Percentiles rank a stretch among this genome's conserved stretches.
Conservation (phyloP, 2,888 invertebrate genomes). For the Xestia rhomboidea region DNA sequence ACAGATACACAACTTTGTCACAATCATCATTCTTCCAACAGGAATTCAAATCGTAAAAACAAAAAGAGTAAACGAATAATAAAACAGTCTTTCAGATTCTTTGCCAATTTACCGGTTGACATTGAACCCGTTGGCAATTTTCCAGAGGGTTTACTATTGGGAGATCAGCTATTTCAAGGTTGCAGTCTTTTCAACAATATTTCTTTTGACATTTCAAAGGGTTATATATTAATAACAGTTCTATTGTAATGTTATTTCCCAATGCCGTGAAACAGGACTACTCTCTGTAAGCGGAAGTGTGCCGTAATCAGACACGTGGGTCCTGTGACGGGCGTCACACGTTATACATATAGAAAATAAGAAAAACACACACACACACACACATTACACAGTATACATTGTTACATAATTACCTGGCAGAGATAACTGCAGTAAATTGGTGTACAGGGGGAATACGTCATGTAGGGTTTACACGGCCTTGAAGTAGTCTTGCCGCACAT, state of each 20-base stretch:
- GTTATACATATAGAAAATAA: too few species aligned
- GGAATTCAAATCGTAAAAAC: background rate
- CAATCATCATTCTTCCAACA: background rate
- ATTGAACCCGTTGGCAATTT: slow-evolving; percentile 7
- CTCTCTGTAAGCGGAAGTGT: background rate
- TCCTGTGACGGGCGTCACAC: background rate
- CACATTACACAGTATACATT: too few species aligned
- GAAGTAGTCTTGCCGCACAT: slow-evolving; percentile 70
- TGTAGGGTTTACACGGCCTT: slow-evolving; percentile 68
- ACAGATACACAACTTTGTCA: background rate
- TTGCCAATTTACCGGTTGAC: slow-evolving; percentile 13
- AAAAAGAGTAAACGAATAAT: background rate
- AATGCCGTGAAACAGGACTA: background rate
- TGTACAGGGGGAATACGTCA: slow-evolving; percentile 28
- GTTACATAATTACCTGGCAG: slow-evolving; percentile 73
- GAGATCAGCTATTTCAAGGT: background rate
- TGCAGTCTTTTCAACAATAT: background rate
- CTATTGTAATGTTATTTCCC: background rate
- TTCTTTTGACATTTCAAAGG: background rate
- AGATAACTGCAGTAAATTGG: slow-evolving; percentile 72
- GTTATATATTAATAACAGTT: background rate
- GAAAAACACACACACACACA: too few species aligned
- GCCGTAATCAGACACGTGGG: background rate
- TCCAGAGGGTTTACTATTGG: background rate
- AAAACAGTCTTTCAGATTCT: background rate